Percentiles rank a stretch among this genome's conserved stretches.
Evolutionary conservation across 1,140 invertebrate genomes (phyloP).

Genomic region (Bombus haemorrhoidalis): DNA sequence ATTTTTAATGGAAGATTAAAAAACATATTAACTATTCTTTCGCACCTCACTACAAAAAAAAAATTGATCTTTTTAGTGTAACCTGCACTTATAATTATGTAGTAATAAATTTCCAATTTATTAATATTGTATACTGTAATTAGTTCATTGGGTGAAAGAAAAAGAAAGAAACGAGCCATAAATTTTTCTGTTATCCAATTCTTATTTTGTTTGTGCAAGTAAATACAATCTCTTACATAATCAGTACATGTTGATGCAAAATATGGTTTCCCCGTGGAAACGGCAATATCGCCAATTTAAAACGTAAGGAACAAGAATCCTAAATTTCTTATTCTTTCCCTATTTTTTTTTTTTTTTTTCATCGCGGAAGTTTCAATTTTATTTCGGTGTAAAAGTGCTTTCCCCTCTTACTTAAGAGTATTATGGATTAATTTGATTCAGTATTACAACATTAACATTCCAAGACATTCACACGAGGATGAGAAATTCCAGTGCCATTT

Average conservation of each 20-base stretch:
- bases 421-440: conserved; percentile 28
- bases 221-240: conserved; percentile 55
- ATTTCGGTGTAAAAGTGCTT: conserved; percentile 31
- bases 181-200: conserved; percentile 40
- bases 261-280: conserved; percentile 33
- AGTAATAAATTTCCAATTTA: background rate
- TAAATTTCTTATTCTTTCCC: background rate
- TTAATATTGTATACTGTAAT: background rate
- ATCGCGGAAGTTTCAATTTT: background rate
- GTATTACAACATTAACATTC: conserved; percentile 30
- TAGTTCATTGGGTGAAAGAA: background rate
- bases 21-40: background rate
- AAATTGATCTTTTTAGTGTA: background rate
- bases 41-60: too few relatives aligned
- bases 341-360: background rate
- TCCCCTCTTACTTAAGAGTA: conserved; percentile 26
- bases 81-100: background rate
- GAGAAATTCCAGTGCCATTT: background rate
- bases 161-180: background rate
- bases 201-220: conserved; percentile 51
- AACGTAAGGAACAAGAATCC: conserved; percentile 22
- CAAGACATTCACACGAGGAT: conserved; percentile 31
- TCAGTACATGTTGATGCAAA: conserved; percentile 49
- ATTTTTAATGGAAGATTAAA: background rate
- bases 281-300: conserved; percentile 34